phyloP scores from a whole-genome alignment of 2,113 vertebrate genomes.

The Leucosticte australis region DNA sequence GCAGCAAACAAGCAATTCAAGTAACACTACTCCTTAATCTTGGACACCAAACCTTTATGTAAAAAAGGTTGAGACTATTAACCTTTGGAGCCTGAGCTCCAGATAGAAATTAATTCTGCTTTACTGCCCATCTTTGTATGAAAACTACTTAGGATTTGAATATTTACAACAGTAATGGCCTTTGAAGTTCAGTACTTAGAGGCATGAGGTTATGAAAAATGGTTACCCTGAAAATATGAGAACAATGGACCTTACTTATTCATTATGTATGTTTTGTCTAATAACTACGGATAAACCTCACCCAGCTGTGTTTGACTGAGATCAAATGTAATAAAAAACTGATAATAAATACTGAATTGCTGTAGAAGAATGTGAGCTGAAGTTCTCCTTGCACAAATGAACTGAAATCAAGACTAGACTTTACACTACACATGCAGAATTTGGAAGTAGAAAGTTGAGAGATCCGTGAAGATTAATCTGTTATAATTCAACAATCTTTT shows the following conservation, averaged over 20 bases:
- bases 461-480: not conserved
- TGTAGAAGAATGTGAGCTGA: not conserved
- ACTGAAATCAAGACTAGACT: not conserved
- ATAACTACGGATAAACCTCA: constrained; percentile 24
- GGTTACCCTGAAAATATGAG: constrained; percentile 30
- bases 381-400: not conserved
- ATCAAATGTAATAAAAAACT: constrained; percentile 45
- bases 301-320: constrained; percentile 3
- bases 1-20: not conserved
- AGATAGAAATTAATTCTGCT: not conserved
- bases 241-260: constrained; percentile 52
- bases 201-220: constrained; percentile 53
- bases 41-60: not conserved
- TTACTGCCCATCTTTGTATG: not conserved
- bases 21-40: not conserved
- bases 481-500: not conserved
- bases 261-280: not conserved
- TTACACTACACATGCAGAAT: not conserved
- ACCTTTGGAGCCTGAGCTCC: not conserved
- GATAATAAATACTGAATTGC: constrained; percentile 47
- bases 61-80: not conserved
- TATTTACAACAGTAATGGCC: constrained; percentile 52
- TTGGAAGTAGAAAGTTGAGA: not conserved
- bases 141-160: constrained; percentile 55
- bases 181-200: constrained; percentile 57